These are phyloP conservation scores for Trissoscelio sp. DNA, from an alignment of 2,888 invertebrate species.

Conservation along the genomic window DNA sequence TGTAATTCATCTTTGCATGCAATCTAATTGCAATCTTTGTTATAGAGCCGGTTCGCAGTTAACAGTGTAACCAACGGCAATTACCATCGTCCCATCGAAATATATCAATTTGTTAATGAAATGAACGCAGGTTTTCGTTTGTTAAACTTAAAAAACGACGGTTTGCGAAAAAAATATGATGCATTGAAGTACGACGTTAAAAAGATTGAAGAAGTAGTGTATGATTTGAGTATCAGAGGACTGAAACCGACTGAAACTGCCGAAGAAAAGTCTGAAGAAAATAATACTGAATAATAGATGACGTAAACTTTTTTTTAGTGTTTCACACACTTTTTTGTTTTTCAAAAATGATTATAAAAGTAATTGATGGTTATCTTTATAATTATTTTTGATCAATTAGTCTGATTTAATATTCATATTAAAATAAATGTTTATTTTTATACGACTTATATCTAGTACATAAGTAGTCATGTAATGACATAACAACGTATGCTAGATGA, in stretches of 20 bases:
- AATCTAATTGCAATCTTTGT: too few relatives aligned
- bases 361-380: background rate
- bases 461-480: background rate
- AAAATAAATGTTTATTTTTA: conserved; percentile 10
- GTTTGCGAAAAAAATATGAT: conserved; percentile 93
- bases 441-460: conserved; percentile 12
- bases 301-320: background rate
- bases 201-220: conserved; percentile 96
- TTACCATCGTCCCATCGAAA: conserved; percentile 91
- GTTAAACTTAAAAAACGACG: conserved; percentile 95
- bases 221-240: conserved; percentile 93
- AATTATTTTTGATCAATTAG: background rate
- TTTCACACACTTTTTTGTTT: background rate
- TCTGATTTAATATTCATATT: background rate
- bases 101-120: conserved; percentile 93
- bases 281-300: conserved; percentile 2
- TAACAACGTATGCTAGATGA: too few relatives aligned
- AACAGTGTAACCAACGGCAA: conserved; percentile 94
- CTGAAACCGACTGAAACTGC: conserved; percentile 84
- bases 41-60: conserved; percentile 90
- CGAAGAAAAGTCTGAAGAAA: conserved; percentile 41
- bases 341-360: background rate
- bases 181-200: conserved; percentile 95
- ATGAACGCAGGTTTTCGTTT: conserved; percentile 95
- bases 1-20: too few relatives aligned